These are phyloP conservation scores for Heterodera schachtii DNA, from an alignment of 1,140 invertebrate genomes.

Conservation along the genomic window DNA sequence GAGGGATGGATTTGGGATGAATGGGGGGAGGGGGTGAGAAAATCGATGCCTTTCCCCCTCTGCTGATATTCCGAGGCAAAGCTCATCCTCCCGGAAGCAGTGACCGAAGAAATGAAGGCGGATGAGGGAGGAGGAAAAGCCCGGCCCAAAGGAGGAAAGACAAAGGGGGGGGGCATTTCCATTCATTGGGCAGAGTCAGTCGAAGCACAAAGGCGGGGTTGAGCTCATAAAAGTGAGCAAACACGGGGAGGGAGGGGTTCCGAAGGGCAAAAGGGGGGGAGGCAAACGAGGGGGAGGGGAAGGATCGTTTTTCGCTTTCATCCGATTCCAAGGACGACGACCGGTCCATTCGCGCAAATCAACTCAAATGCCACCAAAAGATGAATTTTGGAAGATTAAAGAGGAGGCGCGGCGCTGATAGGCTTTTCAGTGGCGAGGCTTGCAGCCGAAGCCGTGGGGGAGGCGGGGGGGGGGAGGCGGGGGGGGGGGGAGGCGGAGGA, in stretches of 20 bases:
- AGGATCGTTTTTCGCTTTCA: slow-evolving; percentile 13
- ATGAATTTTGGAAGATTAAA: not conserved
- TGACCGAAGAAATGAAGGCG: not conserved
- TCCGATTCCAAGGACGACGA: not conserved
- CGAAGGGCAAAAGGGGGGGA: not conserved
- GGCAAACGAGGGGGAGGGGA: not conserved
- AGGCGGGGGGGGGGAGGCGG: no score
- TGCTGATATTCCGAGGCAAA: not conserved
- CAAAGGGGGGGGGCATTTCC: slow-evolving; percentile 3
- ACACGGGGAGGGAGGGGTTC: not conserved
- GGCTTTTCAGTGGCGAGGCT: not conserved
- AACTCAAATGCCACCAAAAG: not conserved
- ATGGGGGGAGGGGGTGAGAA: not conserved
- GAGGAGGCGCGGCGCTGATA: not conserved
- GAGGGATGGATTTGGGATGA: not conserved
- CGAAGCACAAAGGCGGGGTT: slow-evolving; percentile 5
- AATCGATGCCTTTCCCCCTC: not conserved
- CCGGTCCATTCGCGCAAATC: not conserved
- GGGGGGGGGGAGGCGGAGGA: no score
- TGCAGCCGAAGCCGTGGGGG: not conserved
- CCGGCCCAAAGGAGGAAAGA: slow-evolving; percentile 3
- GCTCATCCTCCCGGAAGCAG: slow-evolving; percentile 1
- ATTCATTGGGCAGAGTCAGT: slow-evolving; percentile 1
- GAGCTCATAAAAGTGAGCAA: slow-evolving; percentile 5
- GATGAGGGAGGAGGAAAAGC: not conserved